These are phyloP conservation scores for Oncorhynchus kisutch DNA, from an alignment of 2,113 vertebrate species.

Conservation along the genomic window DNA sequence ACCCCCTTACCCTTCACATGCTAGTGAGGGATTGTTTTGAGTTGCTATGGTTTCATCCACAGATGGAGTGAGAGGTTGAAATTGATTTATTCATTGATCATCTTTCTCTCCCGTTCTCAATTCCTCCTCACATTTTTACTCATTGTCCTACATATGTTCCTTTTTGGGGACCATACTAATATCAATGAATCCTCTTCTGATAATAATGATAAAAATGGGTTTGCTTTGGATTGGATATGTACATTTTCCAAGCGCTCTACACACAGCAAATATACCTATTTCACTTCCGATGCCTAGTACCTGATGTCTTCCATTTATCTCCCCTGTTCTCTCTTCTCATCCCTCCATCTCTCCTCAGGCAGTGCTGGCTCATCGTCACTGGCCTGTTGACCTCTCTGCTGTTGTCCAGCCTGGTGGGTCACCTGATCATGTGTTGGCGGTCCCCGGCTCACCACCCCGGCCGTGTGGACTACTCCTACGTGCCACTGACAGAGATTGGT, in stretches of 20 bases:
- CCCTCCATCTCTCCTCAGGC: conserved; percentile 48
- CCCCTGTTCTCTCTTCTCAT: background rate
- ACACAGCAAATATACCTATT: background rate
- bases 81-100: background rate
- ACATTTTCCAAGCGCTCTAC: no score
- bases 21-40: conserved; percentile 48
- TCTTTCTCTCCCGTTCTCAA: background rate
- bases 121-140: background rate
- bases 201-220: no score
- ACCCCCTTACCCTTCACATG: conserved; percentile 53
- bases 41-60: conserved; percentile 51
- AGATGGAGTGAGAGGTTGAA: conserved; percentile 14
- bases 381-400: conserved; percentile 50
- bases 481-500: conserved; percentile 58
- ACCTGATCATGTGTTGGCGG: conserved; percentile 45
- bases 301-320: background rate
- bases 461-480: conserved; percentile 61
- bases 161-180: background rate
- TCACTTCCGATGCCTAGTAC: background rate
- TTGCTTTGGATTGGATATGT: no score
- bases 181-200: no score
- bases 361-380: conserved; percentile 65
- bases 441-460: background rate
- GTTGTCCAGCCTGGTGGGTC: conserved; percentile 55
- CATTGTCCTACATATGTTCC: background rate